Evolutionary conservation across 2,888 invertebrate species (phyloP).

Genomic region (Diarsia dahlii): DNA sequence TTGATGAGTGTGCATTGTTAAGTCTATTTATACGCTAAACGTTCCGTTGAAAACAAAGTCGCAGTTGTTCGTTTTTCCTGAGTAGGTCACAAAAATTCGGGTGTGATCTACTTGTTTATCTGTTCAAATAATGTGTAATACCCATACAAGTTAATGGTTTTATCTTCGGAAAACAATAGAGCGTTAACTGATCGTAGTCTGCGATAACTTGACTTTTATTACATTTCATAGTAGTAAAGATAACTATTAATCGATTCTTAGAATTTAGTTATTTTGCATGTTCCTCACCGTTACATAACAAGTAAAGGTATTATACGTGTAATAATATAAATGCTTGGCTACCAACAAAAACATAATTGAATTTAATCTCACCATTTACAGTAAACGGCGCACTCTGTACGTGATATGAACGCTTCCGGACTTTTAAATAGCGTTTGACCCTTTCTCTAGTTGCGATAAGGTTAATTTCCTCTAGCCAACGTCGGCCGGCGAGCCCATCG

Average conservation of each 20-base stretch:
- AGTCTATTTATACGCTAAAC: background rate
- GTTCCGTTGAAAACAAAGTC: background rate
- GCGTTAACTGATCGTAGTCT: constrained; percentile 29
- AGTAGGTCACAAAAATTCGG: constrained; percentile 15
- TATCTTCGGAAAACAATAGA: constrained; percentile 45
- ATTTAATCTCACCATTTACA: constrained; percentile 37
- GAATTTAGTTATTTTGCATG: constrained; percentile 24
- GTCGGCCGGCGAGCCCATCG: constrained; percentile 66
- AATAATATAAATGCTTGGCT: background rate
- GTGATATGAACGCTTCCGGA: constrained; percentile 67
- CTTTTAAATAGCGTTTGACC: constrained; percentile 70
- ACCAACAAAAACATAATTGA: constrained; percentile 14
- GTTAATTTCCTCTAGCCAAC: constrained; percentile 71
- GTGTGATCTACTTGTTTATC: constrained; percentile 22
- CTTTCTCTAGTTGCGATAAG: constrained; percentile 68
- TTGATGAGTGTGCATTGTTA: background rate
- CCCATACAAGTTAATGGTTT: constrained; percentile 14
- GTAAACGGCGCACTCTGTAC: constrained; percentile 36
- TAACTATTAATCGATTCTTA: constrained; percentile 31
- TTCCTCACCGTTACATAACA: constrained; percentile 27
- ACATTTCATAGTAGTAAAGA: constrained; percentile 22
- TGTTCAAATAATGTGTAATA: constrained; percentile 15
- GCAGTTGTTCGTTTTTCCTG: background rate
- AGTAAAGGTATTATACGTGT: constrained; percentile 4
- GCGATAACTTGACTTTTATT: constrained; percentile 30